Base-by-base conservation (phyloP, 2,888 invertebrate genomes). In the Eilema caniola region DNA sequence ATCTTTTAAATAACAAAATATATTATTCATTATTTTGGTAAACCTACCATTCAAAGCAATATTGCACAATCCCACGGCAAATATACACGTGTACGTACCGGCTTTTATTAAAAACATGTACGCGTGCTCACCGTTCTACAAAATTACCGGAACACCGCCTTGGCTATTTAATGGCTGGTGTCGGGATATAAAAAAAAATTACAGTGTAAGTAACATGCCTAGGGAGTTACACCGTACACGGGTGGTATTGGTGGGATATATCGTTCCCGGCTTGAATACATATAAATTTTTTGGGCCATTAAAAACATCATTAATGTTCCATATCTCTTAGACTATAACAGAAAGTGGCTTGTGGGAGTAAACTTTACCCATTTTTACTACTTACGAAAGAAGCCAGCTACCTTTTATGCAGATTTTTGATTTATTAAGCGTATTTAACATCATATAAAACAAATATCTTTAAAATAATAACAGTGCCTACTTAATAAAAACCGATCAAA, bases 121-220 rank as follows among this genome's bases (percentile, higher is more conserved):
- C 14, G 25, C 25, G 20, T 8, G 20, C 25, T 24, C 16, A 16
- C 4, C 16, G 59, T 59, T 25, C 59, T 20, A 25, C 16, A 59
- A 59, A 59, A 59, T n/a, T 59, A 59, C 23, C 25, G 23, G 25
- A 59, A 59, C 53, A n/a, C 53, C n/a, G 53, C 59, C 28, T 59
- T 59, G 28, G 59, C 25, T 25, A 59, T 28, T 59, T 28, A 59
- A 59, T 59, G 8, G 5, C 25, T 2, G 28, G 59, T 25, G 28
- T n/a, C n/a, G 28, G 59, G 23, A 25, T 59, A 25, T 25, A 8
- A 25, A 59, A 59, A 59, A 57, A 59, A 59, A 12, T 3, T 3
- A 47, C 7, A 59, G 24, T 57, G 59, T 28, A 7, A 11, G 59
- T 59, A 59, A 59, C 59, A 28, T 16, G 59, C 59, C 16, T 16